Evolutionary conservation across 2,888 invertebrate species (phyloP).

Genomic region (Chorisops tibialis): DNA sequence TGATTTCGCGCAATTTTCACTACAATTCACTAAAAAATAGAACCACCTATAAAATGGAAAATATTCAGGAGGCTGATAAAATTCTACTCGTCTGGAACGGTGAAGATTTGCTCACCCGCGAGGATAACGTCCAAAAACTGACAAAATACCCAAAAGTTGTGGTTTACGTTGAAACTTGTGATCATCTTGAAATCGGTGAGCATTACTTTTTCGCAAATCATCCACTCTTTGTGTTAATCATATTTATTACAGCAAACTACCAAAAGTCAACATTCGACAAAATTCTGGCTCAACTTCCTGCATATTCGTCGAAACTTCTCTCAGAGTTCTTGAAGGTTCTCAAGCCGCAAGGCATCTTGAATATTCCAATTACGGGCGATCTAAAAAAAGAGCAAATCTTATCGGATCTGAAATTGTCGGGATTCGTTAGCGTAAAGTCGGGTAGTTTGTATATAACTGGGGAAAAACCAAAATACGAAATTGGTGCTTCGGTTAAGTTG

Average conservation of each 20-base stretch:
- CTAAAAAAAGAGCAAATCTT: slow-evolving; percentile 46
- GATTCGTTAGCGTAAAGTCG: slow-evolving; percentile 55
- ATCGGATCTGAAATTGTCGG: slow-evolving; percentile 61
- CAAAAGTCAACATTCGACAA: slow-evolving; percentile 60
- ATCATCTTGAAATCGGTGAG: slow-evolving; percentile 61
- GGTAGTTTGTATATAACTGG: slow-evolving; percentile 50
- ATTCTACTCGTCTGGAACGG: slow-evolving; percentile 61
- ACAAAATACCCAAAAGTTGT: slow-evolving; percentile 54
- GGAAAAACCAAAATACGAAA: slow-evolving; percentile 70
- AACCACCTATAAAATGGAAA: slow-evolving; percentile 47
- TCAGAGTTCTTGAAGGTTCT: slow-evolving; percentile 60
- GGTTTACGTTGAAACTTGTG: slow-evolving; percentile 60
- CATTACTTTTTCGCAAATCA: neutral
- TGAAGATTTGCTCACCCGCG: slow-evolving; percentile 53
- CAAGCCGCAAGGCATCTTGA: slow-evolving; percentile 61
- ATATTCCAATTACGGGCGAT: slow-evolving; percentile 54
- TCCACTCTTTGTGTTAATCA: neutral
- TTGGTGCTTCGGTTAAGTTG: slow-evolving; percentile 62
- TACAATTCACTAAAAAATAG: no score
- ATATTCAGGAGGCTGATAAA: slow-evolving; percentile 51
- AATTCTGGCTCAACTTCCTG: slow-evolving; percentile 52
- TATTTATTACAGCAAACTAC: slow-evolving; percentile 54
- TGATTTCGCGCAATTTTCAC: neutral
- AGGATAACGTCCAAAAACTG: slow-evolving; percentile 55
- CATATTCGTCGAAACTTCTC: slow-evolving; percentile 49